Evolutionary conservation across 1,140 invertebrate genomes (phyloP).

Genomic region (Holotrichia oblita): DNA sequence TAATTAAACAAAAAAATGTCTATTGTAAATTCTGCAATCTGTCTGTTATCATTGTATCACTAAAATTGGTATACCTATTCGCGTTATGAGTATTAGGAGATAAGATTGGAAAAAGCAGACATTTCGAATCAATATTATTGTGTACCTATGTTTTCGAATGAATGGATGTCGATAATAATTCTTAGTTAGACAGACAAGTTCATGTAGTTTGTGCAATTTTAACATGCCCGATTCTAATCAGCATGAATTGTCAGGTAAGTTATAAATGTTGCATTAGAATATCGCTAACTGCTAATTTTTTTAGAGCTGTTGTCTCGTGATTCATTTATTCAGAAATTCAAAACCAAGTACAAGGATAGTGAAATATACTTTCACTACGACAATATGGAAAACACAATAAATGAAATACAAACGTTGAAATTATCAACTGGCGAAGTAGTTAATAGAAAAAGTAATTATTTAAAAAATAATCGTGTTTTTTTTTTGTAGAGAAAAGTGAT

Average conservation of each 20-base stretch:
- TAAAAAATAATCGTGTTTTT: neutral
- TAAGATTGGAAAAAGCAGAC: neutral
- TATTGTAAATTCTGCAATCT: no score
- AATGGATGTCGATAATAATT: neutral
- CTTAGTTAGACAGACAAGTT: neutral
- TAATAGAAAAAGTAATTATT: neutral
- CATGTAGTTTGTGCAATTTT: neutral
- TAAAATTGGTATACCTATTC: no score
- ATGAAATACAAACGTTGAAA: neutral
- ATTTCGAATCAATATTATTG: conserved; percentile 1
- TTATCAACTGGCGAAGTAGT: neutral
- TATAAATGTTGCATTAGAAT: neutral
- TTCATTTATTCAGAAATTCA: conserved; percentile 7
- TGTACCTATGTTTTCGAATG: neutral
- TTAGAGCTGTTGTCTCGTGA: neutral
- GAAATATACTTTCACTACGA: neutral
- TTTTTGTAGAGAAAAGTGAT: conserved; percentile 12
- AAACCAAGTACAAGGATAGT: neutral
- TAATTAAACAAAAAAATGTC: no score
- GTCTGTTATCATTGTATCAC: no score
- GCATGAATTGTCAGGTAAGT: neutral
- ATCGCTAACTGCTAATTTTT: neutral
- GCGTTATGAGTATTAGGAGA: neutral
- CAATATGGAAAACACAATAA: conserved; percentile 9
- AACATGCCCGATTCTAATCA: neutral